These are phyloP conservation scores for Chrysoperla carnea DNA, from an alignment of 1,140 invertebrate species.

Conservation along the genomic window DNA sequence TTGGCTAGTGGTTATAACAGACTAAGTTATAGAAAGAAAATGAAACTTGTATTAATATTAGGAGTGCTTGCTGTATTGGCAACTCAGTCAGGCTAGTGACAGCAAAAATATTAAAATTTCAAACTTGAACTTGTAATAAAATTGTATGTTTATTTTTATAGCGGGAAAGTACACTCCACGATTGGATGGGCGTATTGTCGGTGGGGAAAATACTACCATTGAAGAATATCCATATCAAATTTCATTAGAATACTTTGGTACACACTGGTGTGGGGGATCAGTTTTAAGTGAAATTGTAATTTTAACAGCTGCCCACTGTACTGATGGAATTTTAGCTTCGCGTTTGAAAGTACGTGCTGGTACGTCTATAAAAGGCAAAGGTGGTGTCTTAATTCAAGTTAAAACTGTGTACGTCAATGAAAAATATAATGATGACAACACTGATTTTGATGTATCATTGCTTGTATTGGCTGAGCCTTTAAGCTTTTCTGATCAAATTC, in stretches of 20 bases:
- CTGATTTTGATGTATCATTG: conserved; percentile 2
- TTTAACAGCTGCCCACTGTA: conserved; percentile 32
- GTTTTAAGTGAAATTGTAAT: conserved; percentile 28
- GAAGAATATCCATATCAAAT: conserved; percentile 25
- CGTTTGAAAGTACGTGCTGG: conserved; percentile 17
- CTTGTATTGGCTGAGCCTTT: conserved; percentile 2
- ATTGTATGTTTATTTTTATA: no score
- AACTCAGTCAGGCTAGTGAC: no score
- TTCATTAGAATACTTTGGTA: conserved; percentile 18
- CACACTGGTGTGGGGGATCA: conserved; percentile 39
- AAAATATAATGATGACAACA: background rate
- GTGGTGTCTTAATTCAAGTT: background rate
- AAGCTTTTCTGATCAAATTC: background rate
- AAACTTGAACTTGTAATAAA: no score
- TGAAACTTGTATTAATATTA: no score
- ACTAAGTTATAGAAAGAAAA: no score
- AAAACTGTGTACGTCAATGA: background rate
- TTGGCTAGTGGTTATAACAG: no score
- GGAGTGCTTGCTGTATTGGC: no score
- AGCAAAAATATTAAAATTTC: no score
- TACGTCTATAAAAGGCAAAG: conserved; percentile 7
- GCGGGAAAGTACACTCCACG: no score
- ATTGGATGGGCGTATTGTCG: conserved; percentile 20
- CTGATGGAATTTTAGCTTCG: conserved; percentile 10
- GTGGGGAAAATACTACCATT: conserved; percentile 22